phyloP scores from a whole-genome alignment of 37 sponge, comb jelly and placozoan genomes.

The Chondrilla cf. caribensis region DNA sequence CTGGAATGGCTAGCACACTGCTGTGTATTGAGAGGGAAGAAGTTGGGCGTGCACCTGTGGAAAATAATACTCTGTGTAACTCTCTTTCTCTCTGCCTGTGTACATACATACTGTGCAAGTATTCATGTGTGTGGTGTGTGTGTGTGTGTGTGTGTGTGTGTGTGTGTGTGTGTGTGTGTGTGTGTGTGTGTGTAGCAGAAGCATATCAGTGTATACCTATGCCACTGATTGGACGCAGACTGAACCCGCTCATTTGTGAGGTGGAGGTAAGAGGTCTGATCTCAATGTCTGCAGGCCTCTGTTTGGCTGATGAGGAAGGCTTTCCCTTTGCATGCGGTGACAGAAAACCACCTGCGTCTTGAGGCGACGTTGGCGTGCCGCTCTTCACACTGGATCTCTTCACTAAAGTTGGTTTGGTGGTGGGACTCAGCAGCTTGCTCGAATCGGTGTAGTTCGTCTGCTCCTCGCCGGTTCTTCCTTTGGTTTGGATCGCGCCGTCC shows the following conservation, averaged over 20 bases:
- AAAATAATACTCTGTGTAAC: neutral
- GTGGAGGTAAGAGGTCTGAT: slow-evolving; percentile 15
- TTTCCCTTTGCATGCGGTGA: too few species aligned
- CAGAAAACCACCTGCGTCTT: too few species aligned
- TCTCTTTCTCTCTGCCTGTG: slow-evolving; percentile 25
- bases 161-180: slow-evolving; percentile 18
- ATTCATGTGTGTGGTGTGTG: slow-evolving; percentile 41
- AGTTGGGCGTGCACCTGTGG: neutral
- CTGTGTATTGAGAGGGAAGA: slow-evolving; percentile 19
- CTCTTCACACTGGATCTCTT: too few species aligned
- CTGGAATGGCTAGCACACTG: slow-evolving; percentile 19
- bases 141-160: slow-evolving; percentile 37
- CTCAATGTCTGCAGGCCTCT: neutral
- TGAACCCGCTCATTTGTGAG: slow-evolving; percentile 6
- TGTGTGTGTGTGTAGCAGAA: neutral
- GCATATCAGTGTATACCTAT: neutral
- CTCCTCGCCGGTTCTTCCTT: too few species aligned
- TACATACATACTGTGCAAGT: neutral
- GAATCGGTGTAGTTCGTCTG: too few species aligned
- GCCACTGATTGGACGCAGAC: neutral
- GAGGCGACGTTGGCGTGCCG: too few species aligned
- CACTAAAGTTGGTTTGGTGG: too few species aligned
- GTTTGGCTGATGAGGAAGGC: neutral
- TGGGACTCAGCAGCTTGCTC: too few species aligned
- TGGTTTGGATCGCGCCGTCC: too few species aligned